phyloP scores from a whole-genome alignment of 2,113 vertebrate genomes.

The Abramis brama region DNA sequence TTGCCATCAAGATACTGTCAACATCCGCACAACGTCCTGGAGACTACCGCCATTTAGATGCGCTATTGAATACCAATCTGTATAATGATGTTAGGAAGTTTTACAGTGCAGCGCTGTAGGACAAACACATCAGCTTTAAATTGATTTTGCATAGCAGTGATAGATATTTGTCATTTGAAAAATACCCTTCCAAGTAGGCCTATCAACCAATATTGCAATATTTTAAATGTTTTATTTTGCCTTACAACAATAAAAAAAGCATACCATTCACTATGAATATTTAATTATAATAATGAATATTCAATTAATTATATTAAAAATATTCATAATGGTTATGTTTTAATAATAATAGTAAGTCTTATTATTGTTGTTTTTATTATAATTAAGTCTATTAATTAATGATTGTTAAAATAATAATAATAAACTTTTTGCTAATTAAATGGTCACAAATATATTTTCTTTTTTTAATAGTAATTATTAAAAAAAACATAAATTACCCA shows the following conservation, averaged over 20 bases:
- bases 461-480: background rate
- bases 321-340: background rate
- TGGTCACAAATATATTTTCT: background rate
- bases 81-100: slow-evolving; percentile 19
- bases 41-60: background rate
- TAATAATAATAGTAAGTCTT: background rate
- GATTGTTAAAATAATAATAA: background rate
- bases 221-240: background rate
- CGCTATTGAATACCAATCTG: slow-evolving; percentile 34
- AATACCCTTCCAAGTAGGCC: background rate
- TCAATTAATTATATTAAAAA: background rate
- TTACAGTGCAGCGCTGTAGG: background rate
- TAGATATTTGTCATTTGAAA: slow-evolving; percentile 9
- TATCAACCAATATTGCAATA: background rate
- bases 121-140: background rate
- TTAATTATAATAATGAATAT: no score
- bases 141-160: slow-evolving; percentile 29
- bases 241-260: background rate
- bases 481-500: background rate
- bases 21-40: slow-evolving; percentile 30
- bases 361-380: no score
- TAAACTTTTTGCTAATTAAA: background rate
- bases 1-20: slow-evolving; percentile 33
- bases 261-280: background rate
- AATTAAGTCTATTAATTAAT: background rate